phyloP scores from a whole-genome alignment of 2,888 invertebrate species.

The Rhopalosiphum nymphaeae region DNA sequence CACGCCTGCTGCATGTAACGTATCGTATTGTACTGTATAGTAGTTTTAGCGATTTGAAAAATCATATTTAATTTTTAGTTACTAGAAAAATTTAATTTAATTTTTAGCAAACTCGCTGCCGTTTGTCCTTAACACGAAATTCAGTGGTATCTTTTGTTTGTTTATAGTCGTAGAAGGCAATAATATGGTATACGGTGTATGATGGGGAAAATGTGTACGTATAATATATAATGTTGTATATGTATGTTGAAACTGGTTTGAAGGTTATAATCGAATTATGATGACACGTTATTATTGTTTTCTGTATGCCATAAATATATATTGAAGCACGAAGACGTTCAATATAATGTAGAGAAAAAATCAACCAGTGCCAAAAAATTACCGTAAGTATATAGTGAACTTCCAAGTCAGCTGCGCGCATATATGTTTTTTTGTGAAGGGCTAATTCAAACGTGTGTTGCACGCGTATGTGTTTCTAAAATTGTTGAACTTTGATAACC shows the following conservation, averaged over 20 bases:
- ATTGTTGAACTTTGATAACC: slow-evolving; percentile 39
- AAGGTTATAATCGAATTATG: slow-evolving; percentile 57
- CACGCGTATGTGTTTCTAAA: not conserved
- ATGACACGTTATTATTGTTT: slow-evolving; percentile 57
- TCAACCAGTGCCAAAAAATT: not conserved
- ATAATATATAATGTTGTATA: not conserved
- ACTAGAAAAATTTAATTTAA: slow-evolving; percentile 5
- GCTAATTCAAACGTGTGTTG: not conserved
- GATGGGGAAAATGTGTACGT: slow-evolving; percentile 28
- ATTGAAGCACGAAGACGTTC: slow-evolving; percentile 19
- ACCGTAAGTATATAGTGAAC: not conserved
- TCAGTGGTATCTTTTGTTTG: slow-evolving; percentile 47
- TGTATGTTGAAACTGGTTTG: slow-evolving; percentile 58
- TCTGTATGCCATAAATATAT: slow-evolving; percentile 47
- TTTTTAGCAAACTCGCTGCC: slow-evolving; percentile 29
- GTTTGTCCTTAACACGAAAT: slow-evolving; percentile 49
- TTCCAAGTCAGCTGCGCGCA: not conserved
- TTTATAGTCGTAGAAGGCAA: slow-evolving; percentile 41
- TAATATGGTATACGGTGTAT: not conserved
- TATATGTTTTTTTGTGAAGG: not conserved
- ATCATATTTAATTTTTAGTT: slow-evolving; percentile 13
- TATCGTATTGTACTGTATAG: not conserved
- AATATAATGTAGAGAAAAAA: not conserved
- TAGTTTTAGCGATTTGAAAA: not conserved
- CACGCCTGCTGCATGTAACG: not conserved